Base-by-base conservation (phyloP, 2,888 invertebrate species). In the Lasioglossum oenotherae region DNA sequence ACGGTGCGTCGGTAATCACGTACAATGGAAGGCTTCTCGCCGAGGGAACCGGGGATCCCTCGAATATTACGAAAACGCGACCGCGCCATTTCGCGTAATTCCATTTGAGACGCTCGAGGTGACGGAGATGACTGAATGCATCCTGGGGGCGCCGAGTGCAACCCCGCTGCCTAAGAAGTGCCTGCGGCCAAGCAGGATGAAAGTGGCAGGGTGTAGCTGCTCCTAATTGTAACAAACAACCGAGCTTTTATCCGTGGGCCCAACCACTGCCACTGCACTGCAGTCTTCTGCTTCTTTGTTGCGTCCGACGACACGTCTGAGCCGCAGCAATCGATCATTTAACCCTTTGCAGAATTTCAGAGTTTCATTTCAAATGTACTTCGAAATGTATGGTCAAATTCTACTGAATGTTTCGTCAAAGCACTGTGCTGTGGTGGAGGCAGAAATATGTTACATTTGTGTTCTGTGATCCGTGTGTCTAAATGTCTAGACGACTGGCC, bases 211-310 rank as follows among this genome's bases (percentile, higher is more conserved):
- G 69, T 19, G 31, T 64, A 60, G 91, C 90, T 89, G 87, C 84
- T 80, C 89, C 88, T 93, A 92, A 92, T 93, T 93, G 91, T 92
- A 92, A 93, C 92, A 92, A 93, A 93, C 91, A 93, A 89, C 90
- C 88, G 85, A 53, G 35, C 89, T 88, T 91, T 92, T 92, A 93
- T 90, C 88, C 85, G 87, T 81, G 31, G 74, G 57, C 72, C 77
- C 74, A 64, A 76, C 78, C 69, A 76, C 76, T 8, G 75, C 74
- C 53, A 71, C 80, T 60, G 57, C 81, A 57, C 69, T 74, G 73
- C 78, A 46, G 60, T 44, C 81, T 49, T 53, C 71, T 53, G 57
- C 75, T 75, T 80, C 75, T 71, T 74, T 71, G 69, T 77, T 72
- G 69, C 57, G 67, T 67, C 31, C 69, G n/a, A n/a, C 73, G n/a